phyloP scores from a whole-genome alignment of 1,140 invertebrate genomes.

The Drosophila saltans region DNA sequence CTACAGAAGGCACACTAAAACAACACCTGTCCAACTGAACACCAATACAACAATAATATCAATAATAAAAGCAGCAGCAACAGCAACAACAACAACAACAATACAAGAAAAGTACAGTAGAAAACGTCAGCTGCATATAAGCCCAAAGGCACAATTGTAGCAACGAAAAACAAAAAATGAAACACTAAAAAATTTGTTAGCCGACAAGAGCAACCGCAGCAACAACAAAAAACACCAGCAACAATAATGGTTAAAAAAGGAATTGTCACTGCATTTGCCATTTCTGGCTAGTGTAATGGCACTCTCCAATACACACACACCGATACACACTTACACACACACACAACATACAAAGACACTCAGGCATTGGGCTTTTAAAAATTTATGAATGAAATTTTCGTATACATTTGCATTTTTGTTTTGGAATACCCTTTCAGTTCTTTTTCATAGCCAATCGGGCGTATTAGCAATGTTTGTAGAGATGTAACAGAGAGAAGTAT shows the following conservation, averaged over 20 bases:
- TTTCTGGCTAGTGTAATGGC: constrained; percentile 65
- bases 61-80: not conserved
- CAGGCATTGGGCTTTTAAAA: constrained; percentile 50
- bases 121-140: constrained; percentile 61
- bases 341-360: constrained; percentile 10
- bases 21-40: constrained; percentile 41
- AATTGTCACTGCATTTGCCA: constrained; percentile 35
- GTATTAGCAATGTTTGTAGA: not conserved
- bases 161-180: not conserved
- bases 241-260: constrained; percentile 19
- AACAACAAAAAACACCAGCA: constrained; percentile 20
- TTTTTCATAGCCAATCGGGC: not conserved
- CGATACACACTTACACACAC: constrained; percentile 14
- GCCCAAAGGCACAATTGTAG: constrained; percentile 40
- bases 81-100: not conserved
- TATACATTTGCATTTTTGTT: constrained; percentile 35
- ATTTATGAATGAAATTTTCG: constrained; percentile 71
- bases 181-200: constrained; percentile 24
- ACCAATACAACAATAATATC: not conserved
- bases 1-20: constrained; percentile 19
- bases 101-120: constrained; percentile 20
- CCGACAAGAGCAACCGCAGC: constrained; percentile 20
- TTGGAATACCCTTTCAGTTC: constrained; percentile 2
- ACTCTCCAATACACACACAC: constrained; percentile 35
- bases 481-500: too few species aligned